Base-by-base conservation (phyloP, 2,113 vertebrate species). In the Thermophis baileyi region DNA sequence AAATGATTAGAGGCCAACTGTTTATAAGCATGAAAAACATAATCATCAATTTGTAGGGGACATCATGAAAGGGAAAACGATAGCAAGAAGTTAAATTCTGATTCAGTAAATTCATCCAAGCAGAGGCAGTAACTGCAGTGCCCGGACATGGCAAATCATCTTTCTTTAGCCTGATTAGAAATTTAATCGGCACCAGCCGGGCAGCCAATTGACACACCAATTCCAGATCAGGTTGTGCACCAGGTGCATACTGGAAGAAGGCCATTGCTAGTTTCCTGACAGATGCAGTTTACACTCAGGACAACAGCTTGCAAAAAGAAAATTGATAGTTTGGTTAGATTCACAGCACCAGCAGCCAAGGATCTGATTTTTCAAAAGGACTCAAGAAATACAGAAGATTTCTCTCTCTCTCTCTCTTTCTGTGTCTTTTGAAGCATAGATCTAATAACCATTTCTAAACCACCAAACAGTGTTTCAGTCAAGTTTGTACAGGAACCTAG, bases 31-130 rank as follows among this genome's bases (percentile, higher is more conserved):
- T 22, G 87, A 95, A 94, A 93, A 93, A 91, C 93, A 91, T 6
- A 51, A 81, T 94, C 93, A 96, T 94, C 95, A 94, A 89, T 95
- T 96, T 96, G 90, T 87, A 94, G 95, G 94, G 89, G 89, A 40
- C 90, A 94, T 95, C 93, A 88, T 94, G 92, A 94, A 94, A 93
- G 54, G 91, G 90, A 81, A 95, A 97, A 94, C 10, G 22, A 95
- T 53, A 47, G 30, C 87, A 90, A 8, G 92, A 96, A 94, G 93
- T 95, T 97, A 96, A 95, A 92, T 89, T 94, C 94, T 95, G 89
- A 95, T 49, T 90, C 90, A 74, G 93, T 54, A 94, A 93, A 96
- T 93, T 92, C 46, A 93, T 87, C 27, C 46, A 94, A 87, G 94
- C 91, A 96, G 90, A 54, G 55, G 90, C 93, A 95, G 94, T 93